A percentile compares a stretch with the other conserved stretches of the same genome.
phyloP scores from a whole-genome alignment of 2,113 vertebrate genomes.

The Oenanthe melanoleuca region DNA sequence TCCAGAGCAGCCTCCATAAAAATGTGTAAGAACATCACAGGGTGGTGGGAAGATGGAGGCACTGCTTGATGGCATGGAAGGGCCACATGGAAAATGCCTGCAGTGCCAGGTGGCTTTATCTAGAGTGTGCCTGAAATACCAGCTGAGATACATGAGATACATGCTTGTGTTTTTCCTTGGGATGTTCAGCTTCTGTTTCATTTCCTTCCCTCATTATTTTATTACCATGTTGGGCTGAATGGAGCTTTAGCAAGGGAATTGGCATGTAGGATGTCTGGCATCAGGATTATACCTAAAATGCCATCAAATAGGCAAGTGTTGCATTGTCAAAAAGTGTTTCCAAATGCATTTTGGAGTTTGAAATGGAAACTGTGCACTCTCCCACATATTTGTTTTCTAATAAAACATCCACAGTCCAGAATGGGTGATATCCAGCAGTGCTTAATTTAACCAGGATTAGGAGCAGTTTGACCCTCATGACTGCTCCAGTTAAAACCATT shows the following conservation, averaged over 20 bases:
- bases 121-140: background rate
- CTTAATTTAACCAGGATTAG: background rate
- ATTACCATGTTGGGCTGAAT: background rate
- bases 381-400: background rate
- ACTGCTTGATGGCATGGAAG: background rate
- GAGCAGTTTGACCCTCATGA: fast-evolving
- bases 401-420: background rate
- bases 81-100: background rate
- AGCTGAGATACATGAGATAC: background rate
- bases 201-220: background rate
- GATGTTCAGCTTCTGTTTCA: background rate
- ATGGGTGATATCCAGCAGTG: background rate
- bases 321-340: background rate
- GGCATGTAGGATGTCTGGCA: background rate
- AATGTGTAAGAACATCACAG: background rate
- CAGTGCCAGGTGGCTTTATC: background rate
- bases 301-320: background rate
- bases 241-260: background rate
- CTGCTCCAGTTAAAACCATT: background rate
- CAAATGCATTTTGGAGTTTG: background rate
- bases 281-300: background rate
- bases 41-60: background rate
- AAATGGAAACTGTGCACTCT: background rate
- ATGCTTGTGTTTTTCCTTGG: background rate
- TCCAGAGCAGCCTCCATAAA: background rate